Percentiles rank a stretch among this genome's conserved stretches.
These are phyloP conservation scores for Orthosia cruda DNA, from an alignment of 2,888 invertebrate genomes.

Conservation along the genomic window DNA sequence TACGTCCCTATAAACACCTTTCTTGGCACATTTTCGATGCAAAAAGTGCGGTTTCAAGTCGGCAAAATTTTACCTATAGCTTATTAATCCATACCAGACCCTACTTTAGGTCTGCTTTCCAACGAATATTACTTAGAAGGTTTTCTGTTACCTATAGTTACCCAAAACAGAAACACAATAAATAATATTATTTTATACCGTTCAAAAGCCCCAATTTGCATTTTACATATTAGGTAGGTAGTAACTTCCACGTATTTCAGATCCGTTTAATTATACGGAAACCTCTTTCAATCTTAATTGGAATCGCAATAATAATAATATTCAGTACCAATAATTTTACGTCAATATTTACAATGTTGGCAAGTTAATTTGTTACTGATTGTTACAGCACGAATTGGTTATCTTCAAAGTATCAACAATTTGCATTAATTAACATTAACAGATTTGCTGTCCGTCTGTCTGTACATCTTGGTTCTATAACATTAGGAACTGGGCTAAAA, in stretches of 20 bases:
- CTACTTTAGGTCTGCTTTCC: no score
- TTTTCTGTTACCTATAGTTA: neutral
- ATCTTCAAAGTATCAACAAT: neutral
- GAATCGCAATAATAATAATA: slow-evolving; percentile 57
- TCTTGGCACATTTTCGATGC: no score
- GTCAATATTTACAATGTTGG: slow-evolving; percentile 25
- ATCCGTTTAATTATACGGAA: no score
- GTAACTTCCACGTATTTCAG: slow-evolving; percentile 16
- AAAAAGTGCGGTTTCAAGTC: no score
- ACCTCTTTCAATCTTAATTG: slow-evolving; percentile 59
- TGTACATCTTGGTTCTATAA: neutral
- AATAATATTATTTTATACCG: slow-evolving; percentile 9
- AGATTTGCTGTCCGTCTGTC: neutral
- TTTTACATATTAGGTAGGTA: slow-evolving; percentile 16
- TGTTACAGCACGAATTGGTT: neutral
- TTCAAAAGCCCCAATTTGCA: slow-evolving; percentile 18
- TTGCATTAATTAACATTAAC: neutral
- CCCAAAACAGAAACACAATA: slow-evolving; percentile 4
- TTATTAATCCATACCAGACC: neutral
- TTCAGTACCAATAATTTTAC: slow-evolving; percentile 56
- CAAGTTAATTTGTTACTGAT: slow-evolving; percentile 25
- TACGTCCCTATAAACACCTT: no score
- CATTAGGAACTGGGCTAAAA: neutral
- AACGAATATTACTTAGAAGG: no score
- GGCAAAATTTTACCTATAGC: no score